Conservation (phyloP, 1,140 invertebrate genomes). For the Charaxes varanes region DNA sequence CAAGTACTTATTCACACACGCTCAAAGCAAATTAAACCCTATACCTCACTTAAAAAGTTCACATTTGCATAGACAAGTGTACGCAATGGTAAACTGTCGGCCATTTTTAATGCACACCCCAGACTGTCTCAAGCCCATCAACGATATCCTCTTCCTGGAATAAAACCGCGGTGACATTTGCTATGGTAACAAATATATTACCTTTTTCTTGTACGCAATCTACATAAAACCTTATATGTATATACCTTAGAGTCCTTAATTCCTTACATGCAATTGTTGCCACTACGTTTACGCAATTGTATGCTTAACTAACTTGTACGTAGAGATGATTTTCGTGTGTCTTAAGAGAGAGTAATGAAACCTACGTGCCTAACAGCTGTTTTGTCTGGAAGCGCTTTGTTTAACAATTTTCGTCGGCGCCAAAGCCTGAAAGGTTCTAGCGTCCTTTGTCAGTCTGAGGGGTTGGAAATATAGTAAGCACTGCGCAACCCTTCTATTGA, state of each 20-base stretch:
- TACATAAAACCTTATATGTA: constrained; percentile 20
- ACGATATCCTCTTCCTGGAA: constrained; percentile 30
- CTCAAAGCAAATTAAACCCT: constrained; percentile 6
- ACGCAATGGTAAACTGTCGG: constrained; percentile 3
- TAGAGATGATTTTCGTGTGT: constrained; percentile 10
- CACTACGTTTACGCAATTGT: constrained; percentile 13
- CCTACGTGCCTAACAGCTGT: constrained; percentile 49
- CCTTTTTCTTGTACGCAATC: constrained; percentile 4
- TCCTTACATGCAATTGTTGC: not conserved
- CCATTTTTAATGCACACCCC: constrained; percentile 32
- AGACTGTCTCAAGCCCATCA: constrained; percentile 26
- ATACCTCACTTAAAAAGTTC: not conserved
- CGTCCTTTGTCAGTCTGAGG: constrained; percentile 20
- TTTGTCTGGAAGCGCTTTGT: constrained; percentile 40
- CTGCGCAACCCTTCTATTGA: not conserved
- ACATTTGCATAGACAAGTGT: not conserved
- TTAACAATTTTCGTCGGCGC: constrained; percentile 38
- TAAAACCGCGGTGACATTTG: constrained; percentile 30
- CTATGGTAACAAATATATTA: constrained; percentile 24
- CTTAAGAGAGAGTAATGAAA: constrained; percentile 1
- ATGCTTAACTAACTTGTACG: constrained; percentile 1
- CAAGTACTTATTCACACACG: not conserved
- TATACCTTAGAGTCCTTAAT: constrained; percentile 12
- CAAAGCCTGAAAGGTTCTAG: constrained; percentile 20
- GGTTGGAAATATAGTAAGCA: constrained; percentile 9